phyloP scores from a whole-genome alignment of 2,113 vertebrate species.

The Cochlearius cochlearius region DNA sequence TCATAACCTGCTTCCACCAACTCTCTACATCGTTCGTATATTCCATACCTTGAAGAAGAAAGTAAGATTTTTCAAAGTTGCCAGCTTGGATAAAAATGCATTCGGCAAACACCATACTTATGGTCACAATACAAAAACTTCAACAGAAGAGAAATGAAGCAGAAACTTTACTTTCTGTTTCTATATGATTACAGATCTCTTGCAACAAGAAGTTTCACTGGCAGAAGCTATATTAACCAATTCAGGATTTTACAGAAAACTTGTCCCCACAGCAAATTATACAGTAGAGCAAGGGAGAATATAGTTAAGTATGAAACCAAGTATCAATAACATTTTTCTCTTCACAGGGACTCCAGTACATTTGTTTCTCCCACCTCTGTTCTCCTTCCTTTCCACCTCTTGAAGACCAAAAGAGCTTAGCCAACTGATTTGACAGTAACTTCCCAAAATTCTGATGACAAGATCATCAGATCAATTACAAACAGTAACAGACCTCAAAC shows the following conservation, averaged over 20 bases:
- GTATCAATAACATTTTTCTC: neutral
- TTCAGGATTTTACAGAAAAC: neutral
- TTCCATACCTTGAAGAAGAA: conserved; percentile 85
- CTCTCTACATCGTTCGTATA: conserved; percentile 95
- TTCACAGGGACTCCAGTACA: neutral
- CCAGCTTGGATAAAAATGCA: neutral
- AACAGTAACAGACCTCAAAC: neutral
- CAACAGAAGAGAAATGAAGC: neutral
- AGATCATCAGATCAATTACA: neutral
- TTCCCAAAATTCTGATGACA: neutral
- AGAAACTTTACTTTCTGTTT: neutral
- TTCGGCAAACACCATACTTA: neutral
- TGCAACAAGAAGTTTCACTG: neutral
- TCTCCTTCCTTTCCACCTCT: neutral
- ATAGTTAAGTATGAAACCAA: neutral
- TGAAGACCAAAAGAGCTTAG: neutral
- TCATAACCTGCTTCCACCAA: conserved; percentile 98
- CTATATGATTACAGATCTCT: neutral
- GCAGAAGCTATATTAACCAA: neutral
- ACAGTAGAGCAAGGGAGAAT: neutral
- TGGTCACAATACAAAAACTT: neutral
- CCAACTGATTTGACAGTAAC: neutral
- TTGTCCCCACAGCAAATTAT: neutral
- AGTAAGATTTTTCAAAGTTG: neutral
- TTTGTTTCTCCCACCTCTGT: neutral